Conservation (phyloP, 1,140 invertebrate species). For the Oscheius sp. region DNA sequence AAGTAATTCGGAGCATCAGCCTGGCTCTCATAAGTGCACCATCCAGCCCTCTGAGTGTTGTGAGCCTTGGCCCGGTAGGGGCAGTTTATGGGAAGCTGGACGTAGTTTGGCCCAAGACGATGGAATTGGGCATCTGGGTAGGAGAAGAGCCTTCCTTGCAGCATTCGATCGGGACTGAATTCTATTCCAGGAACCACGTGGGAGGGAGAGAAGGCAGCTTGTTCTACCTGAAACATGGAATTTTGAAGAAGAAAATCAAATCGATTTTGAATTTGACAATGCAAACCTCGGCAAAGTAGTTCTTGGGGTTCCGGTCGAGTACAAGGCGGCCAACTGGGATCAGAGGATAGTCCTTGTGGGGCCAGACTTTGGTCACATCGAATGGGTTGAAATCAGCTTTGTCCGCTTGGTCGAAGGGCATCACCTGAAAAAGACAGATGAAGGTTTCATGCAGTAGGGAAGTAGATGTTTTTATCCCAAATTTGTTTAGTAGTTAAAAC, state of each 20-base stretch:
- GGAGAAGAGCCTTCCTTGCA: slow-evolving; percentile 86
- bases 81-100: slow-evolving; percentile 89
- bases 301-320: slow-evolving; percentile 81
- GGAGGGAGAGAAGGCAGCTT: slow-evolving; percentile 86
- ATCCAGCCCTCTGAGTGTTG: slow-evolving; percentile 87
- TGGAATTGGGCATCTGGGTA: slow-evolving; percentile 92
- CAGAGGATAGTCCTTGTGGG: slow-evolving; percentile 82
- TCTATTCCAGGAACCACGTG: slow-evolving; percentile 86
- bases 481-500: too few relatives aligned
- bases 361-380: slow-evolving; percentile 89
- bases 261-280: background rate
- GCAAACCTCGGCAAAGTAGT: slow-evolving; percentile 65
- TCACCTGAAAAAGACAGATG: too few relatives aligned
- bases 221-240: slow-evolving; percentile 70
- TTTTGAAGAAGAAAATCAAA: too few relatives aligned
- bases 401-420: slow-evolving; percentile 67
- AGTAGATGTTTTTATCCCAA: too few relatives aligned
- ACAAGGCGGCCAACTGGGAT: slow-evolving; percentile 86
- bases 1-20: slow-evolving; percentile 82
- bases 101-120: slow-evolving; percentile 84
- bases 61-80: slow-evolving; percentile 69
- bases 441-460: too few relatives aligned
- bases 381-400: slow-evolving; percentile 79
- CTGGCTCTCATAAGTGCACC: slow-evolving; percentile 62
- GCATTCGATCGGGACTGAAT: slow-evolving; percentile 87